Evolutionary conservation across 2,113 vertebrate genomes (phyloP), one percentile per base, ranked within the genome.

Genomic region (Nothoprocta perdicaria): DNA sequence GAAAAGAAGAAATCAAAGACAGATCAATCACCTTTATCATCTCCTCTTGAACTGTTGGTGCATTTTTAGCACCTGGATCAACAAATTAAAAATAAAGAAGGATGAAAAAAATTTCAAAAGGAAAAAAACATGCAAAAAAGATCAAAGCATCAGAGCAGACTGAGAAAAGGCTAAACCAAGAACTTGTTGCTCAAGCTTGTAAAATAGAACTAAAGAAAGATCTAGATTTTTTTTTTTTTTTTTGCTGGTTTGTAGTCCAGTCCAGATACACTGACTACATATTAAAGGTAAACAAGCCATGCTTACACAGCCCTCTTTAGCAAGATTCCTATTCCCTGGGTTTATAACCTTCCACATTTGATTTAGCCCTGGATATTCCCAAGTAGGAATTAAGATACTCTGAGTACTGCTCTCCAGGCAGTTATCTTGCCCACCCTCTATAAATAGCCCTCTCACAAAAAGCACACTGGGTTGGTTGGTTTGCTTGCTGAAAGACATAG

Each of bases 1-100:
- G 52, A 45, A 7, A 82, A 33, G 31, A 2, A 7, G 27, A 31
- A 79, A 85, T 57, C 13, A 6, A 72, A n/a, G 12, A 66, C 23
- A 4, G 3, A 86, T n/a, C 2, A 2, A 43, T 23, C 4, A 0
- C 2, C 62, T 3, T 13, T 31, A 40, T 45, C 17, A 5, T 73
- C 19, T 52, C 67, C 38, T 75, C 48, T 60, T 23, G 7, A 82
- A 23, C 14, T 90, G 63, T 33, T 6, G 24, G 10, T 58, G 29
- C 6, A 52, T 31, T 41, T 58, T 74, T 16, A 73, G 15, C 21
- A 88, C 16, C 29, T 52, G 5, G 16, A 69, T 1, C 27, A 46
- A 12, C 14, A 41, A 68, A 79, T 43, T 5, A 29, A 60, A 21
- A 12, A 40, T 23, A 40, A 52, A 83, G 13, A 45, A 31, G 1